These are phyloP conservation scores for Phoxinus dragarum DNA, from an alignment of 2,797 vertebrate genomes.

Conservation along the genomic window DNA sequence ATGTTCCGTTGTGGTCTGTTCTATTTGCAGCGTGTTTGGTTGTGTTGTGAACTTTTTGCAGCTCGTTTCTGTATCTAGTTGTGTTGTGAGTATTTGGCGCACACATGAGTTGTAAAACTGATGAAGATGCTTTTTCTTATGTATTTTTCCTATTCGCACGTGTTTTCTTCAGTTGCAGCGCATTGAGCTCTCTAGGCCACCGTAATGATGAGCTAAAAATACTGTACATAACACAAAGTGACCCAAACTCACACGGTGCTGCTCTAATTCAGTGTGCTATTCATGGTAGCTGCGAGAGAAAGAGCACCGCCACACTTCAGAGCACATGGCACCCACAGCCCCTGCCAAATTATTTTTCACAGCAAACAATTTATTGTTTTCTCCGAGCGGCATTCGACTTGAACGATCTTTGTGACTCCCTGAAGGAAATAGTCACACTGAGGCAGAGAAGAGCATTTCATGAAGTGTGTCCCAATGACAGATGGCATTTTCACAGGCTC, in stretches of 20 bases:
- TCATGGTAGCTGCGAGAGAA: conserved; percentile 38
- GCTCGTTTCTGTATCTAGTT: too few species aligned
- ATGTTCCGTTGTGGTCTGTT: too few species aligned
- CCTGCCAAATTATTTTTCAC: conserved; percentile 68
- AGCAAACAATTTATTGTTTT: conserved; percentile 74
- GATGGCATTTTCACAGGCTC: conserved; percentile 77
- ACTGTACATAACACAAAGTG: conserved; percentile 19
- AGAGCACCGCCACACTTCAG: conserved; percentile 54
- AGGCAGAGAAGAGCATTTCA: conserved; percentile 75
- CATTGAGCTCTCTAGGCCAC: too few species aligned
- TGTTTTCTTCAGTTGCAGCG: too few species aligned
- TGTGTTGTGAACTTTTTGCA: too few species aligned
- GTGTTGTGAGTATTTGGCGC: too few species aligned
- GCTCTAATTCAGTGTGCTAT: conserved; percentile 59
- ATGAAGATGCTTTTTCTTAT: too few species aligned
- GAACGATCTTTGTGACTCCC: conserved; percentile 75
- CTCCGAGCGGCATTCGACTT: conserved; percentile 70
- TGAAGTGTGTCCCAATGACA: conserved; percentile 77
- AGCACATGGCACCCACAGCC: conserved; percentile 60
- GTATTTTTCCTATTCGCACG: too few species aligned
- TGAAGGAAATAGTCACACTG: conserved; percentile 73
- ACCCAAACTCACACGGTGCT: conserved; percentile 28
- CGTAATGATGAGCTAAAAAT: conserved; percentile 18
- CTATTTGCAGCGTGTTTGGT: too few species aligned
- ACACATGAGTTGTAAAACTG: too few species aligned